Percentiles rank a stretch among this genome's conserved stretches.
phyloP scores from a whole-genome alignment of 2,797 vertebrate genomes.

The Haliaeetus vocifer region DNA sequence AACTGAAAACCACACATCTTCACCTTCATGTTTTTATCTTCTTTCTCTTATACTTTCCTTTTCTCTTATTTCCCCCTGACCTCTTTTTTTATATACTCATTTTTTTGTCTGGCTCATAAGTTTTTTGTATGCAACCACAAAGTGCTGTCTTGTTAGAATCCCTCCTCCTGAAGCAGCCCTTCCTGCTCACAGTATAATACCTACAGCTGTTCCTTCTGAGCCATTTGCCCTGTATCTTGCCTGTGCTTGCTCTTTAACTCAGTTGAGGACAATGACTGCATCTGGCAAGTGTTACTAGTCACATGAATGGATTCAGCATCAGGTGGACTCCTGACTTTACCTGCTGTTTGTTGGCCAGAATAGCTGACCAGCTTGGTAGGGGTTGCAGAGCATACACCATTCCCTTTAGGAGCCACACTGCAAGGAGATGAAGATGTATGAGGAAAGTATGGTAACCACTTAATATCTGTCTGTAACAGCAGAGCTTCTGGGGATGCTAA shows the following conservation, averaged over 20 bases:
- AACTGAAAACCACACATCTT: not conserved
- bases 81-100: not conserved
- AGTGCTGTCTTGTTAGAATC: rapidly evolving
- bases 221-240: not conserved
- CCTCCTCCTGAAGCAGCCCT: not conserved
- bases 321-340: not conserved
- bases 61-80: not conserved
- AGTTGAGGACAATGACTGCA: not conserved
- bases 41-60: not conserved
- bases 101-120: not conserved
- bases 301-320: not conserved
- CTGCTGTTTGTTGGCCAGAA: not conserved
- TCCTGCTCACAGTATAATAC: not conserved
- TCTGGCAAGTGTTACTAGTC: not conserved
- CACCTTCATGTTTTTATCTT: not conserved
- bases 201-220: not conserved
- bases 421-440: not conserved
- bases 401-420: not conserved
- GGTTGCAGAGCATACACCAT: not conserved
- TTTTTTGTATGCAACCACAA: not conserved
- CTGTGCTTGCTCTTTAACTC: not conserved
- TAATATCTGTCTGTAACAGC: not conserved
- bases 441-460: not conserved
- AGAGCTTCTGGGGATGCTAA: not conserved
- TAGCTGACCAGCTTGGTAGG: not conserved